These are phyloP conservation scores for Allophyes oxyacanthae DNA, from an alignment of 2,888 invertebrate species.

Conservation along the genomic window DNA sequence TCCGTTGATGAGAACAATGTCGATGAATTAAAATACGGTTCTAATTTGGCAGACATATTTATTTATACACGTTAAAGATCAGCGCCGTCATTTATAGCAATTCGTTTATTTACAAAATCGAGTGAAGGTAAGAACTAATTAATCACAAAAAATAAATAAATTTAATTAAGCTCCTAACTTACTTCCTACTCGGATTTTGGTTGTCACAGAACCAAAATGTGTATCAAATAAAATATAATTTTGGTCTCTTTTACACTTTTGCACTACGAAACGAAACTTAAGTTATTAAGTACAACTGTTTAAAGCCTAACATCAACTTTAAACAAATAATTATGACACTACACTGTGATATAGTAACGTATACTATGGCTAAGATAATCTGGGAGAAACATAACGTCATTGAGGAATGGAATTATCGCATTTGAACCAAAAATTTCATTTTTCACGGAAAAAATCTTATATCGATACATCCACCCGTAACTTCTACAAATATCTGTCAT, in stretches of 20 bases:
- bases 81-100: conserved; percentile 86
- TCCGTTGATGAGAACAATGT: conserved; percentile 27
- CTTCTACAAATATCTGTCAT: conserved; percentile 76
- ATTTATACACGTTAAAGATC: conserved; percentile 87
- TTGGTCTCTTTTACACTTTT: conserved; percentile 72
- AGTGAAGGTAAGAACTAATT: conserved; percentile 85
- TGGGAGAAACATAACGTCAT: conserved; percentile 39
- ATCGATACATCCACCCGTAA: conserved; percentile 65
- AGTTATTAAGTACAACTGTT: conserved; percentile 75
- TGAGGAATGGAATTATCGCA: conserved; percentile 33
- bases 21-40: conserved; percentile 69
- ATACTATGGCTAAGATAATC: conserved; percentile 50
- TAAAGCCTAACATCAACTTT: conserved; percentile 77
- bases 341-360: conserved; percentile 60
- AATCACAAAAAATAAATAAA: conserved; percentile 87
- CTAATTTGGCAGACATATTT: conserved; percentile 89
- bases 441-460: conserved; percentile 33
- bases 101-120: conserved; percentile 85
- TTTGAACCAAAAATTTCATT: conserved; percentile 31
- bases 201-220: conserved; percentile 76
- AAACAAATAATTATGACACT: conserved; percentile 73
- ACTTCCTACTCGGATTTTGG: conserved; percentile 81
- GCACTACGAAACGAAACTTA: conserved; percentile 71
- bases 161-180: conserved; percentile 77
- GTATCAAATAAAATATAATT: conserved; percentile 69